Evolutionary conservation across 2,888 invertebrate genomes (phyloP).

Genomic region (Drosophila ochracea): DNA sequence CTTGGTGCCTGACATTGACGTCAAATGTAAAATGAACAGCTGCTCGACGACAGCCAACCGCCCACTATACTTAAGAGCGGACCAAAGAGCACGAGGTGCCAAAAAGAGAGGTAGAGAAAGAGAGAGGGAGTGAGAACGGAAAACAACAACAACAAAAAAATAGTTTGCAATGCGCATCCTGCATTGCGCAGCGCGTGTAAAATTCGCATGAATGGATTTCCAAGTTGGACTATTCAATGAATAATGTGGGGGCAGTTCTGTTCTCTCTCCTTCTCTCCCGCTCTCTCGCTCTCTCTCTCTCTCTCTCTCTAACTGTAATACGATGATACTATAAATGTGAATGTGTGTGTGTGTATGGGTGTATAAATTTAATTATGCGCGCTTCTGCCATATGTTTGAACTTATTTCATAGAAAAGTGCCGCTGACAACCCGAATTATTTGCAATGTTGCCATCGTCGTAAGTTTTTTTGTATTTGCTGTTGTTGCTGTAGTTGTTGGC

Average conservation of each 20-base stretch:
- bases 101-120: slow-evolving; percentile 38
- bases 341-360: slow-evolving; percentile 18
- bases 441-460: slow-evolving; percentile 67
- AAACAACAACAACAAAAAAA: slow-evolving; percentile 15
- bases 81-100: slow-evolving; percentile 41
- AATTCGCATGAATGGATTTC: slow-evolving; percentile 72
- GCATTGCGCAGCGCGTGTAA: slow-evolving; percentile 78
- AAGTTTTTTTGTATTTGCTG: slow-evolving; percentile 21
- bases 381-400: slow-evolving; percentile 76
- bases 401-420: slow-evolving; percentile 57
- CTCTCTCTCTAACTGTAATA: slow-evolving; percentile 48
- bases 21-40: slow-evolving; percentile 66
- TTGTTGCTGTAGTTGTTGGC: slow-evolving; percentile 33
- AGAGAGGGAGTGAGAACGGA: slow-evolving; percentile 8
- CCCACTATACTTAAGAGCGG: slow-evolving; percentile 62
- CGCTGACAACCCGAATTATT: slow-evolving; percentile 59
- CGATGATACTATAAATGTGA: slow-evolving; percentile 38
- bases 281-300: slow-evolving; percentile 5
- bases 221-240: slow-evolving; percentile 60
- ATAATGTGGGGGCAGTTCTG: slow-evolving; percentile 35
- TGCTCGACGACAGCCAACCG: slow-evolving; percentile 52
- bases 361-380: slow-evolving; percentile 74
- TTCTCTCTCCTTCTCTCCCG: slow-evolving; percentile 2
- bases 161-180: slow-evolving; percentile 70
- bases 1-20: slow-evolving; percentile 63